These are phyloP conservation scores for Alethe diademata DNA, from an alignment of 2,113 vertebrate genomes.

Conservation along the genomic window DNA sequence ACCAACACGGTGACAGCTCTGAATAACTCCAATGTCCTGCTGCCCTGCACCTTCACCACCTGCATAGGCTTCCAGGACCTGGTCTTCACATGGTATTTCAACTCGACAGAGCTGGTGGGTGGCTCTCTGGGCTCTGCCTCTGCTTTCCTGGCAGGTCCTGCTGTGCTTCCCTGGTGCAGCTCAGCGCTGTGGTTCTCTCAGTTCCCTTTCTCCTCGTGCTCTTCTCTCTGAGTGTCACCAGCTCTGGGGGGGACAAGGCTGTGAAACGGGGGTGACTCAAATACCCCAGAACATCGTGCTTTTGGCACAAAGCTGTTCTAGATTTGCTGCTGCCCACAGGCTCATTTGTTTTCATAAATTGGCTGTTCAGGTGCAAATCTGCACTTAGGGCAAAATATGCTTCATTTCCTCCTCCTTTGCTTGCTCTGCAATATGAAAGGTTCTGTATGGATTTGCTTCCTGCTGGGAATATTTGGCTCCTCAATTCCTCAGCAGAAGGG, in stretches of 20 bases:
- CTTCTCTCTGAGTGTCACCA: background rate
- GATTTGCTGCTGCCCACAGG: background rate
- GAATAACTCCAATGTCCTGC: constrained; percentile 85
- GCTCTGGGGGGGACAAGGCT: background rate
- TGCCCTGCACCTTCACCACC: constrained; percentile 87
- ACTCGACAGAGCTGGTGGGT: constrained; percentile 53
- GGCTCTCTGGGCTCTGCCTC: background rate
- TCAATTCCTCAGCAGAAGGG: background rate
- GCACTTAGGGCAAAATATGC: background rate
- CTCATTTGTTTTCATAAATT: background rate
- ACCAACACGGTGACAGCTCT: constrained; percentile 80
- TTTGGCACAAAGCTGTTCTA: background rate
- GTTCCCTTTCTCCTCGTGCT: background rate
- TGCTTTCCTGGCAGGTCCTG: background rate
- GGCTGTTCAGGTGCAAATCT: background rate
- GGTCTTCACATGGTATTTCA: constrained; percentile 85
- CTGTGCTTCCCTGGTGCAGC: background rate
- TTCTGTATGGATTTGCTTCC: background rate
- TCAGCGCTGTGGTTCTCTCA: fast-evolving
- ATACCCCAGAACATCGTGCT: background rate
- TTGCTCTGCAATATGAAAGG: background rate
- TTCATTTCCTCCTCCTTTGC: background rate
- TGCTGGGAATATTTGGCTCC: background rate
- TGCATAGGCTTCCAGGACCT: constrained; percentile 89
- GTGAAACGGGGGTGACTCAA: background rate